A percentile compares a stretch with the other conserved stretches of the same genome.
Conservation (phyloP, 1,140 invertebrate species). For the Drosophila busckii region DNA sequence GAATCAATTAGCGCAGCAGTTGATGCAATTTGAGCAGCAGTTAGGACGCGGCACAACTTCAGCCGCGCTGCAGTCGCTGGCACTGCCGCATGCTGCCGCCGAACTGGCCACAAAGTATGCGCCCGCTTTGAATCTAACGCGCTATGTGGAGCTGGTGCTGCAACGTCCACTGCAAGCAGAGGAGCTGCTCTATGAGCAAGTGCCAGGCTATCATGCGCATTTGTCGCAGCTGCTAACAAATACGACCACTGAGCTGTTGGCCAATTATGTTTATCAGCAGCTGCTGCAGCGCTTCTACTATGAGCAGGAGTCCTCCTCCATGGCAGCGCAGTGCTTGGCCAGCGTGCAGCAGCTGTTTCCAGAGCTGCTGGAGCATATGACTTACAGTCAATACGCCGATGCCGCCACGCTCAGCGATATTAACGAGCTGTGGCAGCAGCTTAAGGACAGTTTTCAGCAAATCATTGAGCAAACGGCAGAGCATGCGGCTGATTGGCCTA, state of each 20-base stretch:
- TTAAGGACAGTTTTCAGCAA: constrained; percentile 42
- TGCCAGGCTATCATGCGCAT: constrained; percentile 41
- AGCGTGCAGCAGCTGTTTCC: constrained; percentile 38
- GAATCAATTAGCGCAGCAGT: no score
- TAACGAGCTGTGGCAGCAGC: constrained; percentile 40
- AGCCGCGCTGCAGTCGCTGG: no score
- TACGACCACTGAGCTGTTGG: constrained; percentile 23
- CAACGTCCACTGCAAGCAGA: constrained; percentile 28
- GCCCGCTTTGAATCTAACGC: constrained; percentile 33
- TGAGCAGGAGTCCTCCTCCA: constrained; percentile 19
- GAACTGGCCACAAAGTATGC: constrained; percentile 29
- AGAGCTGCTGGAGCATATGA: constrained; percentile 52
- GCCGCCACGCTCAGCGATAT: constrained; percentile 40
- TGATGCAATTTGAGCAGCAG: no score
- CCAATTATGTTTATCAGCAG: constrained; percentile 59
- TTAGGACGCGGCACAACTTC: no score
- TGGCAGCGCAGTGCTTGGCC: constrained; percentile 37
- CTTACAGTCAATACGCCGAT: constrained; percentile 39
- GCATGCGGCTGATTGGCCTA: constrained; percentile 41
- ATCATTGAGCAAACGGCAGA: constrained; percentile 37
- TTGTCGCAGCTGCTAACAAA: constrained; percentile 18
- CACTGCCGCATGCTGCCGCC: constrained; percentile 13
- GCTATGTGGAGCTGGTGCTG: constrained; percentile 44
- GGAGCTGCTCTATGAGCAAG: constrained; percentile 50
- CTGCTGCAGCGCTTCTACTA: constrained; percentile 50